Conservation (phyloP, 2,113 vertebrate species). For the Vimba vimba region DNA sequence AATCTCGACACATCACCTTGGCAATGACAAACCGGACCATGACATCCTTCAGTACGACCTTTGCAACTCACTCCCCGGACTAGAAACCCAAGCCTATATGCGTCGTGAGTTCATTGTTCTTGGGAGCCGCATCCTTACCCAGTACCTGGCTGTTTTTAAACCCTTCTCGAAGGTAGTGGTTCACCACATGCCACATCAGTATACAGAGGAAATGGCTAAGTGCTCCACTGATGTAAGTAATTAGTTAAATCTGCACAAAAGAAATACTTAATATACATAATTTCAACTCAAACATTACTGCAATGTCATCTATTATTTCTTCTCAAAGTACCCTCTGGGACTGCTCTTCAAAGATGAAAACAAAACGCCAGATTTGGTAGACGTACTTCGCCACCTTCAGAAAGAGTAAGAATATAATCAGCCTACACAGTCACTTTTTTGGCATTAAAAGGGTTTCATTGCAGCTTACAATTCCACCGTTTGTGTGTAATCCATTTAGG, state of each 20-base stretch:
- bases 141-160: conserved; percentile 19
- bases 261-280: too few relatives aligned
- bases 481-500: too few relatives aligned
- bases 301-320: too few relatives aligned
- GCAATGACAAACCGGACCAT: neutral
- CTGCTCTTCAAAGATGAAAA: conserved; percentile 37
- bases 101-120: conserved; percentile 10
- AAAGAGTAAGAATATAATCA: neutral
- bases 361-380: neutral
- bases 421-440: too few relatives aligned
- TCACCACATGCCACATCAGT: conserved; percentile 28
- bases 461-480: too few relatives aligned
- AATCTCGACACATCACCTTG: neutral
- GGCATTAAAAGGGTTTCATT: too few relatives aligned
- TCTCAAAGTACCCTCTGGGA: conserved; percentile 3
- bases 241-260: too few relatives aligned
- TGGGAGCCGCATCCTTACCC: conserved; percentile 23
- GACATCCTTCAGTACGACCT: conserved; percentile 12
- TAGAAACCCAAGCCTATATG: conserved; percentile 9
- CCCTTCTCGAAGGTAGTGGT: neutral
- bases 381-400: conserved; percentile 15
- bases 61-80: conserved; percentile 26
- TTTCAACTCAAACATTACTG: too few relatives aligned
- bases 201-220: conserved; percentile 2
- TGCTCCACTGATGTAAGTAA: conserved; percentile 30